Percentiles rank a stretch among this genome's conserved stretches.
Evolutionary conservation across 1,140 invertebrate species (phyloP).

Genomic region (Galleria mellonella): DNA sequence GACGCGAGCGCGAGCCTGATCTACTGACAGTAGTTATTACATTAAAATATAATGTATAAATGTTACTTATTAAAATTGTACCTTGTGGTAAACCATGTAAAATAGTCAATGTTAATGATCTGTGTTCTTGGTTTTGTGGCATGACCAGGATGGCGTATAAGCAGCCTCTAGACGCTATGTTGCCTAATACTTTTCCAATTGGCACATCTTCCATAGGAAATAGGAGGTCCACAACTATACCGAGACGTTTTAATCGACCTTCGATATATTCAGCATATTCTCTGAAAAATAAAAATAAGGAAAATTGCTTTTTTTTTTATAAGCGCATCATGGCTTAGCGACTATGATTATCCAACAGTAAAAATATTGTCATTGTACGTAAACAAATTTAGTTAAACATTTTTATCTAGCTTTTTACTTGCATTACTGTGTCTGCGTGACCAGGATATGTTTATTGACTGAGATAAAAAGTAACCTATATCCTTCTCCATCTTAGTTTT

Average conservation of each 20-base stretch:
- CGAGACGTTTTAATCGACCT: conserved; percentile 84
- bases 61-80: too few species aligned
- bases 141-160: conserved; percentile 92
- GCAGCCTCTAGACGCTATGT: conserved; percentile 88
- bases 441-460: too few species aligned
- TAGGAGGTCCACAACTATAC: conserved; percentile 88
- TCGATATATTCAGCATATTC: conserved; percentile 94
- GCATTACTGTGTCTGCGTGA: too few species aligned
- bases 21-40: too few species aligned
- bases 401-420: too few species aligned
- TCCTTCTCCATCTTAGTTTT: too few species aligned
- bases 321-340: neutral
- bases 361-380: conserved; percentile 4
- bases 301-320: conserved; percentile 1
- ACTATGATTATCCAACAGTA: neutral
- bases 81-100: conserved; percentile 93
- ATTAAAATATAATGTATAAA: too few species aligned
- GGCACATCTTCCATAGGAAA: conserved; percentile 93
- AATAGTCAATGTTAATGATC: conserved; percentile 92
- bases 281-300: conserved; percentile 22
- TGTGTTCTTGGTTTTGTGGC: conserved; percentile 87
- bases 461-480: too few species aligned
- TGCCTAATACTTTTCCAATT: conserved; percentile 88
- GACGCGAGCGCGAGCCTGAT: too few species aligned
- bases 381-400: too few species aligned